Conservation (phyloP, 2,888 invertebrate species). For the Synergus japonicus region DNA sequence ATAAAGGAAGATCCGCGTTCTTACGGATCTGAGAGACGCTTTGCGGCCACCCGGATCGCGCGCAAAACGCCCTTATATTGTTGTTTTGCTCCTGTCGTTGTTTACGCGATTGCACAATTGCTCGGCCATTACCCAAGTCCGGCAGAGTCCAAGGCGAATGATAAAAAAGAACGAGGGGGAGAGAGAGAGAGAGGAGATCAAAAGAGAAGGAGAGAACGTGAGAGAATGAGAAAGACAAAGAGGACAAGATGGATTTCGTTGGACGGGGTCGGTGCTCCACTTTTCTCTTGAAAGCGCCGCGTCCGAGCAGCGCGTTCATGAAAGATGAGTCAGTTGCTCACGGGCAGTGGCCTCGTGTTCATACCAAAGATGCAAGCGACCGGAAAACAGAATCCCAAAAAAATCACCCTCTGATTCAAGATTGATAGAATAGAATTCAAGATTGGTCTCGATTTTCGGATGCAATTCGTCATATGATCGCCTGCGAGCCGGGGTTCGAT, state of each 20-base stretch:
- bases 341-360: slow-evolving; percentile 61
- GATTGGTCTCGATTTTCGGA: slow-evolving; percentile 27
- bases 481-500: not conserved
- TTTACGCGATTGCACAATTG: slow-evolving; percentile 40
- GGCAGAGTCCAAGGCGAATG: slow-evolving; percentile 4
- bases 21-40: not conserved
- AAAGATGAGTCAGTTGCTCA: slow-evolving; percentile 63
- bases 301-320: slow-evolving; percentile 51
- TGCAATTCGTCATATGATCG: not conserved
- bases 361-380: slow-evolving; percentile 54
- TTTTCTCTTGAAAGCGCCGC: slow-evolving; percentile 58
- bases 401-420: slow-evolving; percentile 60
- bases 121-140: slow-evolving; percentile 25
- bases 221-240: slow-evolving; percentile 34
- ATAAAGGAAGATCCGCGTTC: slow-evolving; percentile 21
- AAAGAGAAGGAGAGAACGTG: not conserved
- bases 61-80: slow-evolving; percentile 1
- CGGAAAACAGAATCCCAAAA: slow-evolving; percentile 41
- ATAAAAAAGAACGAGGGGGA: not conserved
- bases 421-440: slow-evolving; percentile 34
- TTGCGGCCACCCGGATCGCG: slow-evolving; percentile 15
- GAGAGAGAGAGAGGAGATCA: not conserved
- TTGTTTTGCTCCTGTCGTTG: slow-evolving; percentile 10
- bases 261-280: slow-evolving; percentile 61
- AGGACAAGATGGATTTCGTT: slow-evolving; percentile 47